Base-by-base conservation (phyloP, 1,140 invertebrate genomes). In the Drosophila arizonae region DNA sequence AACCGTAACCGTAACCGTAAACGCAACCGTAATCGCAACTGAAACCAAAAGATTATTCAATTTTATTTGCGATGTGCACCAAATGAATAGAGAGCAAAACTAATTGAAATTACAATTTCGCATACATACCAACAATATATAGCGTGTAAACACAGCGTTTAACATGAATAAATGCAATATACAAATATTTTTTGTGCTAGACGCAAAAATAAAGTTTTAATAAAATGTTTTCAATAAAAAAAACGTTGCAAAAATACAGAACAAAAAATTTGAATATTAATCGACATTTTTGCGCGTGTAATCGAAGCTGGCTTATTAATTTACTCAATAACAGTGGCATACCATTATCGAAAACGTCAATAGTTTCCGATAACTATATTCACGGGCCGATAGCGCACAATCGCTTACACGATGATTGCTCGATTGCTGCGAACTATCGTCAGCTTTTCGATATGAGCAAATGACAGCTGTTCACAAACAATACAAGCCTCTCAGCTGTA, bases 181-280 rank as follows among this genome's bases (percentile, higher is more conserved):
- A 77, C 28, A 70, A 54, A 72, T 66, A 55, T 80, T 86, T 81
- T 81, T 85, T 30, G 55, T 17, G 36, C 41, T 41, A 62, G 45
- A 51, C 54, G 56, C 56, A 67, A 77, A 51, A 67, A 21, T 4
- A 48, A 77, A 80, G 71, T 84, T 84, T 85, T 84, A 84, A 86
- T 75, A 86, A 86, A 85, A 85, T 69, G 81, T 85, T 85, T 85
- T 86, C 67, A 85, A 81, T 84, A 85, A 85, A 17, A 17, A 72
- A 68, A 55, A 55, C 52, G 69, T 72, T 72, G 67, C 36, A 15
- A 58, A 67, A 72, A 67, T 54, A 10, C 3, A 45, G 15, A 61
- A 58, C 1, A 45, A 45, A 61, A 66, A 17, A 51, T 39, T 62
- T 50, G 30, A 39, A 28, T 28, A 28, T 51, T n/a, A 26, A 51